phyloP scores from a whole-genome alignment of 2,113 vertebrate species.

The Anser cygnoides region DNA sequence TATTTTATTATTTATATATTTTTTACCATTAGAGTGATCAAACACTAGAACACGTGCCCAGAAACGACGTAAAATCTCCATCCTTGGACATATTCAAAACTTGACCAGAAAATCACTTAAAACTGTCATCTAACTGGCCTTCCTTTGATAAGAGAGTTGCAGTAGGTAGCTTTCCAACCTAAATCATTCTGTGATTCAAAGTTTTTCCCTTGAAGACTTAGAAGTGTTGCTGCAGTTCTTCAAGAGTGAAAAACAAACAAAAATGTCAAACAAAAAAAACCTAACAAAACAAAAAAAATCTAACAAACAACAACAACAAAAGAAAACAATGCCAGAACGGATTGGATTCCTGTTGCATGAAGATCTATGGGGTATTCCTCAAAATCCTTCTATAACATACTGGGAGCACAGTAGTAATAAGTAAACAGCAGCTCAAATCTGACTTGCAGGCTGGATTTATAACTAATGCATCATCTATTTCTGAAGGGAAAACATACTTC shows the following conservation, averaged over 20 bases:
- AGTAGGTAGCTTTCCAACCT: neutral
- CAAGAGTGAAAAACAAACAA: neutral
- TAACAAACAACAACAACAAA: neutral
- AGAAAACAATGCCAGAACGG: neutral
- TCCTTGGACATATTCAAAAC: neutral
- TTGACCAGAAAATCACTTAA: neutral
- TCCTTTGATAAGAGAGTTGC: neutral
- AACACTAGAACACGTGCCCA: neutral
- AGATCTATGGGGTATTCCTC: neutral
- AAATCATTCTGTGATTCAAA: neutral
- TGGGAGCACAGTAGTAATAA: neutral
- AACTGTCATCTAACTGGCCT: neutral
- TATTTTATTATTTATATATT: neutral
- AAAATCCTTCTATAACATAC: neutral
- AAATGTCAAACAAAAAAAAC: neutral
- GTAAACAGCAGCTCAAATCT: neutral
- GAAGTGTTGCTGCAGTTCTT: neutral
- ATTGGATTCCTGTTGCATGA: neutral
- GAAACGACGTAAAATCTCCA: neutral
- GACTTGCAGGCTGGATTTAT: neutral
- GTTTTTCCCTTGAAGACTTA: neutral
- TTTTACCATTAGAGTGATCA: neutral
- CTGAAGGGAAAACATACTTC: neutral
- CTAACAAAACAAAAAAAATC: neutral
- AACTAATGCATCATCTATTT: neutral